Base-by-base conservation (phyloP, 2,113 vertebrate species). In the Seriola aureovittata region DNA sequence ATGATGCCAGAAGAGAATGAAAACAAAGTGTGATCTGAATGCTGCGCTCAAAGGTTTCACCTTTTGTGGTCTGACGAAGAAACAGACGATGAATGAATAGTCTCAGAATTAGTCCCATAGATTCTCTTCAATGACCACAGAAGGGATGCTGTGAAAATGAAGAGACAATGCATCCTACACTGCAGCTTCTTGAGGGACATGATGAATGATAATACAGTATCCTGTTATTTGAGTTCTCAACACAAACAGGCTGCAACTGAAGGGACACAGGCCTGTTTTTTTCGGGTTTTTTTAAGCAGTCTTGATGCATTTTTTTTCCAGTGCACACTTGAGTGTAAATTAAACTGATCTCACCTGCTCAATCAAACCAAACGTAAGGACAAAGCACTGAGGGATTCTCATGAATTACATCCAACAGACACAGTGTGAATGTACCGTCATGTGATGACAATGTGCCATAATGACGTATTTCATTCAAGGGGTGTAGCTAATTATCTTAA, bases 381-480 rank as follows among this genome's bases (percentile, higher is more conserved):
- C 63, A 4, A 34, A 70, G 58, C 7, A 44, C 58, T 40, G 16
- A 52, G 36, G 3, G 36, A 2, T n/a, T 76, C 70, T 58, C 5
- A 32, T 55, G 48, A 71, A 54, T 62, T 34, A 40, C 38, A 58
- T 73, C 50, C 9, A 57, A 59, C 77, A 71, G 40, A 10, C 11
- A 36, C 0, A 3, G 32, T 55, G 29, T 76, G 71, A 84, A 67
- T 13, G 10, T 59, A 63, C 4, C 5, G 4, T 65, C 11, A 44
- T 64, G 17, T 82, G 50, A 76, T 68, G 76, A 79, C 63, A 78
- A 60, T 59, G 63, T 81, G 75, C 23, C 19, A n/a, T 5, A 1
- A 67, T 77, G 38, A 23, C 4, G 16, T 42, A 23, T 42, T 48
- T 58, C 9, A 13, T 64, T 80, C 50, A 48, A 13, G 54, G 50